Base-by-base conservation (phyloP, 2,113 vertebrate species). In the Upupa epops region DNA sequence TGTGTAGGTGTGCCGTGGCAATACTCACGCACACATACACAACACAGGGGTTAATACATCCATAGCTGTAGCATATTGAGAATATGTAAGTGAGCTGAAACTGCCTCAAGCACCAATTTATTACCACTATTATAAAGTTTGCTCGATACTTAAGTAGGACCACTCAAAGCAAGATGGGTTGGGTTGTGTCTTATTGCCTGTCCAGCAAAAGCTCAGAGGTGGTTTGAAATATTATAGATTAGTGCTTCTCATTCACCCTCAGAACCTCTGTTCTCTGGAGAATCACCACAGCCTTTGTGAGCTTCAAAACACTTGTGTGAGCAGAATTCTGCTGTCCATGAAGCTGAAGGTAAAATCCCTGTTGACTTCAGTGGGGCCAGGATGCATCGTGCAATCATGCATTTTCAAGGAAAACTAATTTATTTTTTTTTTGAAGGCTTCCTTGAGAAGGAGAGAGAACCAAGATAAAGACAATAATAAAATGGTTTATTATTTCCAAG, bases 101-200 rank as follows among this genome's bases (percentile, higher is more conserved):
- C 97, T 75, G 96, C 97, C 96, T 97, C 96, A 94, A 98, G 98
- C 97, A 97, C 97, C 98, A 97, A 95, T 96, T 74, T 92, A 91
- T 97, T 92, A 97, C 96, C 92, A 96, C 94, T 94, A 86, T 95
- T 90, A 97, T 82, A 96, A 97, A 95, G 42, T 95, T 92, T 92
- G 83, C 94, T 95, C 91, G 91, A 88, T 88, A 94, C 88, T 95
- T 90, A 90, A 95, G 95, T 96, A 97, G 96, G 97, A 97, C 97
- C 98, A 97, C 97, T 96, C 97, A 97, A 97, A 98, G 96, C 90
- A 91, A 87, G 74, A 93, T 81, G 32, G 5, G 61, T 49, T 90
- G 46, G 9, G 19, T 64, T 89, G 31, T 17, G 6, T 71, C 82
- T 89, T 69, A 66, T 59, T 82, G 86, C 59, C 52, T 70, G n/a